A percentile compares a stretch with the other conserved stretches of the same genome.
These are phyloP conservation scores for Smittia aterrima DNA, from an alignment of 2,888 invertebrate genomes.

Conservation along the genomic window DNA sequence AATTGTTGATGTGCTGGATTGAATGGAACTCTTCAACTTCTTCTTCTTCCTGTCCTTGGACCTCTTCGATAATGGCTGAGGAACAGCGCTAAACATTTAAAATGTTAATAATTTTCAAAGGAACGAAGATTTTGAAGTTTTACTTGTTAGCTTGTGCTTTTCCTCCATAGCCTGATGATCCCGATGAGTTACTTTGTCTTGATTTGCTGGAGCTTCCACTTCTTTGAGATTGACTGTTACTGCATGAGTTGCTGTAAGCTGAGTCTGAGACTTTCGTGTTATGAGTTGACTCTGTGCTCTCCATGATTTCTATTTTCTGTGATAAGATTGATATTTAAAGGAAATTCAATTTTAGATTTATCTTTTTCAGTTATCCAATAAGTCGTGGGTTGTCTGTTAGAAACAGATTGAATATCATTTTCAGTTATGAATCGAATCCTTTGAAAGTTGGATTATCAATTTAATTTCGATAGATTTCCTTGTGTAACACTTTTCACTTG, in stretches of 20 bases:
- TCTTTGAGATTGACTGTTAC: conserved; percentile 77
- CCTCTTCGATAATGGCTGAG: conserved; percentile 57
- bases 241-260: conserved; percentile 77
- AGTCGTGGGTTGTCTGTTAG: too few species aligned
- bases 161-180: conserved; percentile 78
- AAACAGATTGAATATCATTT: too few species aligned
- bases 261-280: conserved; percentile 74
- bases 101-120: not conserved
- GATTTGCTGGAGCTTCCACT: conserved; percentile 76
- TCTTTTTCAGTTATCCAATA: too few species aligned
- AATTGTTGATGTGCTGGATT: conserved; percentile 29
- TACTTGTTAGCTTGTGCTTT: conserved; percentile 57
- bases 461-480: too few species aligned
- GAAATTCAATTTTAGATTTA: not conserved
- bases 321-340: not conserved
- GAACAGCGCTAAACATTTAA: conserved; percentile 44
- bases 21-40: conserved; percentile 53
- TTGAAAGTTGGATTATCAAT: too few species aligned
- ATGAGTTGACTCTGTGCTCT: conserved; percentile 56
- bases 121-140: not conserved
- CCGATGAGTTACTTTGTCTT: conserved; percentile 75
- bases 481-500: too few species aligned
- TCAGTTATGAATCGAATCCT: too few species aligned
- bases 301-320: conserved; percentile 39
- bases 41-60: conserved; percentile 63